Evolutionary conservation across 2,797 vertebrate species (phyloP).

Genomic region (Gambelia wislizenii): DNA sequence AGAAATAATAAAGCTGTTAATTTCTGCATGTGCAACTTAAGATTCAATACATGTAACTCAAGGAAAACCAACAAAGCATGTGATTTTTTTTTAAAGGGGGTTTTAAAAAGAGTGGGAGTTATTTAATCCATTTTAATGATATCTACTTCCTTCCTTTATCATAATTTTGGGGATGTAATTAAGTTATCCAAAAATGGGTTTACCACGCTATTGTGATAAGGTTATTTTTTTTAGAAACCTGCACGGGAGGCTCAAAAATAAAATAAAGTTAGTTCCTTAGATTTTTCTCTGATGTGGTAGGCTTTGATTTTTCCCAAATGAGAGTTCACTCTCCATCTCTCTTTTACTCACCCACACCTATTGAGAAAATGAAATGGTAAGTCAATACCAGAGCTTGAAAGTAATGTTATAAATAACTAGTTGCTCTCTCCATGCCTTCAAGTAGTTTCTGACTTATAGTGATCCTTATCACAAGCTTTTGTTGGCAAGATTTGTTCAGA

Average conservation of each 20-base stretch:
- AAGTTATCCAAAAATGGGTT: neutral
- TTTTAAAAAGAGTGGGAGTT: no score
- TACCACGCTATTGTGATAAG: neutral
- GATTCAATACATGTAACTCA: neutral
- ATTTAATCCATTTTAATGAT: neutral
- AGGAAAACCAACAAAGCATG: slow-evolving; percentile 51
- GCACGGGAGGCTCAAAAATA: neutral
- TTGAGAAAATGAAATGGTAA: neutral
- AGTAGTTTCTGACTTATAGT: neutral
- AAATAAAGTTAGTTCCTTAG: neutral
- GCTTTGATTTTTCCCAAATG: neutral
- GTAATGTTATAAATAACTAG: neutral
- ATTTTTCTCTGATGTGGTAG: neutral
- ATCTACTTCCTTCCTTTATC: no score
- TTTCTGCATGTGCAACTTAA: slow-evolving; percentile 13
- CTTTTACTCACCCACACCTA: neutral
- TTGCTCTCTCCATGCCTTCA: neutral
- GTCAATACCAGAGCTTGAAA: neutral
- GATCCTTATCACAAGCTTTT: neutral
- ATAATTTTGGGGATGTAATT: neutral
- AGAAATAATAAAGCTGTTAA: slow-evolving; percentile 57
- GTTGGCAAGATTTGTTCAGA: neutral
- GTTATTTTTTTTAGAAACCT: neutral
- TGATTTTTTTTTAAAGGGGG: neutral
- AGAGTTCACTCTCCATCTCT: neutral